Conservation (phyloP, 2,797 vertebrate genomes). For the Sarcophilus harrisii region DNA sequence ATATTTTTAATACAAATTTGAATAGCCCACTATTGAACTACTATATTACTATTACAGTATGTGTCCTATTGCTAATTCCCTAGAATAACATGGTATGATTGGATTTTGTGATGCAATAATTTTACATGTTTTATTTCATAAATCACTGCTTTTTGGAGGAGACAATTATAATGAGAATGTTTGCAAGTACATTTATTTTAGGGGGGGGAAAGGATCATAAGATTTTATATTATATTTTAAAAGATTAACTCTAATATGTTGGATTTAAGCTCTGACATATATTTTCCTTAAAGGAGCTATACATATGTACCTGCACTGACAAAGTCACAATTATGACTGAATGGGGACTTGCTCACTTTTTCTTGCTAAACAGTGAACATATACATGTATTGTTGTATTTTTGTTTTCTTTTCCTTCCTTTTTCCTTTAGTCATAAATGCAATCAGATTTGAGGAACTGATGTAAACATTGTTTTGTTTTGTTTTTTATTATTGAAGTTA, state of each 20-base stretch:
- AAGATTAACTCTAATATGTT: constrained; percentile 52
- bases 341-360: not conserved
- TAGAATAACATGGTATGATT: constrained; percentile 34
- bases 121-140: constrained; percentile 65
- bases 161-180: constrained; percentile 54
- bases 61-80: constrained; percentile 63
- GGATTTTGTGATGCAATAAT: constrained; percentile 60
- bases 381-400: not conserved
- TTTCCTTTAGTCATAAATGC: not conserved
- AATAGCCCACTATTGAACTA: constrained; percentile 67
- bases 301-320: constrained; percentile 12
- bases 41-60: constrained; percentile 61
- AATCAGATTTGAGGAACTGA: constrained; percentile 15
- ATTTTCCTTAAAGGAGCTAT: constrained; percentile 18
- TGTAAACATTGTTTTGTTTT: constrained; percentile 4
- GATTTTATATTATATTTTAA: constrained; percentile 65
- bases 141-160: constrained; percentile 48
- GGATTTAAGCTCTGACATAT: not conserved
- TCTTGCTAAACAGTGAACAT: not conserved
- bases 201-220: constrained; percentile 18
- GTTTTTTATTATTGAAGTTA: constrained; percentile 30
- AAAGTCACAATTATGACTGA: not conserved
- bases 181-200: constrained; percentile 47
- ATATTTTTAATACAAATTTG: constrained; percentile 65
- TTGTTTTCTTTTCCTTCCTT: not conserved